Evolutionary conservation across 1,140 invertebrate genomes (phyloP).

Genomic region (Battus philenor): DNA sequence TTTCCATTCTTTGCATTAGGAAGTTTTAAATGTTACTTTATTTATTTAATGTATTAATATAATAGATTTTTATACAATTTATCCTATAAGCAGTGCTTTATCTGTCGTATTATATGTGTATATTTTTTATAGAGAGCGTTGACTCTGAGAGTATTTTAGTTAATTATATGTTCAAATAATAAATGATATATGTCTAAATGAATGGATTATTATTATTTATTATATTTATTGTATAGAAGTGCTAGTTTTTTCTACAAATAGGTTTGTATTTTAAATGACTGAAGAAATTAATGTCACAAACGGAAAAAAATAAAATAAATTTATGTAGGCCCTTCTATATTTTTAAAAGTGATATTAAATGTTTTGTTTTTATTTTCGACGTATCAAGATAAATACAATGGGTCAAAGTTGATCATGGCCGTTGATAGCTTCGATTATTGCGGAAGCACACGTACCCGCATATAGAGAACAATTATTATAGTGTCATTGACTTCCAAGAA

Average conservation of each 20-base stretch:
- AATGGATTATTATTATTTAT: neutral
- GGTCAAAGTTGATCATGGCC: conserved; percentile 25
- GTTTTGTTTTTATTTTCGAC: neutral
- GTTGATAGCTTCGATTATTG: conserved; percentile 21
- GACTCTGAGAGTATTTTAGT: no score
- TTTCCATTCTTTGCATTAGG: no score
- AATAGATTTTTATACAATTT: no score
- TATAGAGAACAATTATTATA: conserved; percentile 11
- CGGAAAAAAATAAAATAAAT: neutral
- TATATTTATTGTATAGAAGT: neutral
- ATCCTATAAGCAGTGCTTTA: no score
- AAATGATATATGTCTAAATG: neutral
- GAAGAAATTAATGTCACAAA: neutral
- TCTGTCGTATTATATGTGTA: no score
- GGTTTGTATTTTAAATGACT: neutral
- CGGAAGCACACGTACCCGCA: conserved; percentile 29
- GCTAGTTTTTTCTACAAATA: neutral
- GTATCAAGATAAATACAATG: neutral
- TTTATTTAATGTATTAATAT: no score
- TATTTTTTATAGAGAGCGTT: no score
- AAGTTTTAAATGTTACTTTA: no score
- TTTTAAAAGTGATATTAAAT: neutral
- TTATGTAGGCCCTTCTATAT: neutral
- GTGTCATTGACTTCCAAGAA: conserved; percentile 17
- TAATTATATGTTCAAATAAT: neutral